Percentiles rank a stretch among this genome's conserved stretches.
These are phyloP conservation scores for Nylanderia fulva DNA, from an alignment of 1,140 invertebrate species.

Conservation along the genomic window DNA sequence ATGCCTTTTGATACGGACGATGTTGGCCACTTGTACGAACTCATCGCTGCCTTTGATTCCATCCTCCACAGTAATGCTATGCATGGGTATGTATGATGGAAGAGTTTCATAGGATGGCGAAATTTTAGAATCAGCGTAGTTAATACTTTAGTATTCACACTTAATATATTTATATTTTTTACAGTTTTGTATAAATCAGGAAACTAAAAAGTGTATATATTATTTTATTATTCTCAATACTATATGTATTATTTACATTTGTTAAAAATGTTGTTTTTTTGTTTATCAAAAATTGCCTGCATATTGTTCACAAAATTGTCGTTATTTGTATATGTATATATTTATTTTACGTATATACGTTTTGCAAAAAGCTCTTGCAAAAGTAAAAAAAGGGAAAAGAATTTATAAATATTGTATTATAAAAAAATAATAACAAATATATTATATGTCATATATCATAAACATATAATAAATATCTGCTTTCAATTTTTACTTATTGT, in stretches of 20 bases:
- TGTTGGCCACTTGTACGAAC: conserved; percentile 68
- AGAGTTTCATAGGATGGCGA: conserved; percentile 5
- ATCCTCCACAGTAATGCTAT: conserved; percentile 12
- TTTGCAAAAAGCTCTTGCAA: neutral
- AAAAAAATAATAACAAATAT: too few relatives aligned
- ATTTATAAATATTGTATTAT: neutral
- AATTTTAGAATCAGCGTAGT: neutral
- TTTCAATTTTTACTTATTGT: conserved; percentile 14
- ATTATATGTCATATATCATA: too few relatives aligned
- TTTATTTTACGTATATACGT: neutral
- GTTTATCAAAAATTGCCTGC: neutral
- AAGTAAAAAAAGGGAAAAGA: neutral
- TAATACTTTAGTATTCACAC: neutral
- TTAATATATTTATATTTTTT: neutral
- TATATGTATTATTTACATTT: neutral
- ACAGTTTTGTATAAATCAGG: neutral
- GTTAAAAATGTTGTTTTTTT: neutral
- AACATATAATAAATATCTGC: too few relatives aligned
- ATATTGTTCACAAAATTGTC: neutral
- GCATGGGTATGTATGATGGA: neutral
- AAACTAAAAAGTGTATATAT: neutral
- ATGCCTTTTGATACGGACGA: conserved; percentile 76
- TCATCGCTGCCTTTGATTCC: conserved; percentile 49
- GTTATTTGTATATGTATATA: neutral
- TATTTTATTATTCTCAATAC: neutral